These are phyloP conservation scores for Tenrec ecaudatus DNA, from an alignment of 2,113 vertebrate genomes.

Conservation along the genomic window DNA sequence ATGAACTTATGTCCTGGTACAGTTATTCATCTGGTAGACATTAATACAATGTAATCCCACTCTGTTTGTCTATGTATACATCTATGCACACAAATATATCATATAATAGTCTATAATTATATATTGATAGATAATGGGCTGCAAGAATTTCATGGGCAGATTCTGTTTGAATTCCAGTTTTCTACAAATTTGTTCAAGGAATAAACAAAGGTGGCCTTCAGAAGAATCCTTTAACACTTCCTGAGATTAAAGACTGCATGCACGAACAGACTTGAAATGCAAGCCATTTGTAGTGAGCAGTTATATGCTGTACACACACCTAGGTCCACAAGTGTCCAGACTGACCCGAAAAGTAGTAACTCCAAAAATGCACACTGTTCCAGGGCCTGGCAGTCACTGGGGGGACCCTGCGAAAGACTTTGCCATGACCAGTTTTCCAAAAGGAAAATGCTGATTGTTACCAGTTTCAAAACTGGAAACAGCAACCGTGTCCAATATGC, in stretches of 20 bases:
- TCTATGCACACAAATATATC: no score
- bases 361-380: background rate
- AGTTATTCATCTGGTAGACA: background rate
- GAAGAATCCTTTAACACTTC: background rate
- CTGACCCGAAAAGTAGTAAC: background rate
- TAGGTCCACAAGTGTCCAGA: background rate
- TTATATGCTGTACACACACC: background rate
- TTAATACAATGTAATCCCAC: background rate
- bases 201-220: background rate
- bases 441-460: background rate
- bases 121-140: no score
- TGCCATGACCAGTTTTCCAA: conserved; percentile 8
- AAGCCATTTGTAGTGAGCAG: background rate
- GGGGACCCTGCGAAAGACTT: background rate
- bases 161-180: no score
- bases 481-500: background rate
- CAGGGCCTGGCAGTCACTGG: background rate
- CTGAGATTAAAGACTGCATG: background rate
- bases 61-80: no score
- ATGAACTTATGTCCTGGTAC: background rate
- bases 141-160: no score
- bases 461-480: background rate
- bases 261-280: background rate
- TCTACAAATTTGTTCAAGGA: background rate
- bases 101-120: no score